Base-by-base conservation (phyloP, 2,113 vertebrate genomes). In the Catharus minimus region DNA sequence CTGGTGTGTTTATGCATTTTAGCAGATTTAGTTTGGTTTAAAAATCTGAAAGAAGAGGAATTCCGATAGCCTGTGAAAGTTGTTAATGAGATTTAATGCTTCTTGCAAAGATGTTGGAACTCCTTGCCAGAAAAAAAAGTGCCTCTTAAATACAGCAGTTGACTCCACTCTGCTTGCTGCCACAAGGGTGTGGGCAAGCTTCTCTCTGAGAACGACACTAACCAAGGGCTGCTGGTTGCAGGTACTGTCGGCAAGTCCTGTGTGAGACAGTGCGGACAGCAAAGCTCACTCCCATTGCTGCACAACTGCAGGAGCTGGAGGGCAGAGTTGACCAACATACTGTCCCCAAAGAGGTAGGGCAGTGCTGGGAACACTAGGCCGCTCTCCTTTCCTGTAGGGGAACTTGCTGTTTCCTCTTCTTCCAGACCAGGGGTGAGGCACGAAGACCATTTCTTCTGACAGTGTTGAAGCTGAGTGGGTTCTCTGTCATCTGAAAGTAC, bases 201-300 rank as follows among this genome's bases (percentile, higher is more conserved):
- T 89, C 50, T 83, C 26, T 75, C 46, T 64, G 49, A 41, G 52
- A 57, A 32, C 71, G n/a, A 18, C 69, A 65, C 64, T 91, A 39
- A 92, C 44, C 21, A 19, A 30, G 49, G 75, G 67, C 90, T 73
- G 3, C 41, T 77, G 84, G 21, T 88, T 96, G 94, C 92, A 99
- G 99, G 92, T 99, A 99, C 96, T 99, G 99, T 94, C 98, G 98
- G 71, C 98, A 98, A 65, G 98, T 99, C 9, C 97, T 99, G 65
- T 98, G 98, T 57, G 99, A 99, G 98, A 99, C 99, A 0, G 98
- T 99, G 90, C 97, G 99, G 75, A 98, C 98, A 11, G 98, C 99
- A 69, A 99, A 98, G 96, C 98, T 99, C 50, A 99, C 99, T 26
- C 99, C 99, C 13, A 68, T 99, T 66, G 99, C 99, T 73, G 99